phyloP scores from a whole-genome alignment of 1,140 invertebrate species.

The Drosophila watanabei region DNA sequence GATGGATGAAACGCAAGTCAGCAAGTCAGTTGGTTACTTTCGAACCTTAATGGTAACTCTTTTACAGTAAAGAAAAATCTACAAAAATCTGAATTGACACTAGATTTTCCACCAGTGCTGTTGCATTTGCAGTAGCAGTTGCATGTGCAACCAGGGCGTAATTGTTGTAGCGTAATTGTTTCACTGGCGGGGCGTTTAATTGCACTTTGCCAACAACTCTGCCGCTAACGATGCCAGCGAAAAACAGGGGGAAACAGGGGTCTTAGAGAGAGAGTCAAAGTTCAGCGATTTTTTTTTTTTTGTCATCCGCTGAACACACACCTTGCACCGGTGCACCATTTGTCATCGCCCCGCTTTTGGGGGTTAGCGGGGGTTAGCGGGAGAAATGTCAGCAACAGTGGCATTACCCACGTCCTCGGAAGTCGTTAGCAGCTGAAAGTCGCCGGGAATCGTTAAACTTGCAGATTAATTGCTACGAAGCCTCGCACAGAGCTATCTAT shows the following conservation, averaged over 20 bases:
- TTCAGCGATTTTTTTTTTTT: constrained; percentile 64
- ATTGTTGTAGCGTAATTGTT: constrained; percentile 83
- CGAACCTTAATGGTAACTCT: neutral
- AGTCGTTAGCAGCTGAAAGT: constrained; percentile 43
- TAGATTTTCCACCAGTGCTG: constrained; percentile 9
- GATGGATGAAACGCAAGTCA: neutral
- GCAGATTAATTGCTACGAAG: constrained; percentile 30
- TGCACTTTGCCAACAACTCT: constrained; percentile 65
- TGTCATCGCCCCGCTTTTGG: constrained; percentile 52
- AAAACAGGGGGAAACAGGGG: neutral
- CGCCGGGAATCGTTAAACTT: constrained; percentile 37
- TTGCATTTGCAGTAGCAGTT: constrained; percentile 25
- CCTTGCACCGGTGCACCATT: constrained; percentile 58
- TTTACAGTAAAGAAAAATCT: neutral
- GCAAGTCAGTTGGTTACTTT: neutral
- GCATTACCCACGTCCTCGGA: constrained; percentile 35
- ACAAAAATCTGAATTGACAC: neutral
- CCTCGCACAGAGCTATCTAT: constrained; percentile 21
- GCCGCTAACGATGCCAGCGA: constrained; percentile 27
- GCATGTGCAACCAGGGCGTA: constrained; percentile 72
- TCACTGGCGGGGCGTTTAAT: constrained; percentile 79
- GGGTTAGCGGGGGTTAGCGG: neutral
- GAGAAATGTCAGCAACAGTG: constrained; percentile 59
- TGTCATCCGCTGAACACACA: constrained; percentile 58
- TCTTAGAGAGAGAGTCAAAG: constrained; percentile 60